Conservation (phyloP, 2,113 vertebrate genomes). For the Candoia aspera region DNA sequence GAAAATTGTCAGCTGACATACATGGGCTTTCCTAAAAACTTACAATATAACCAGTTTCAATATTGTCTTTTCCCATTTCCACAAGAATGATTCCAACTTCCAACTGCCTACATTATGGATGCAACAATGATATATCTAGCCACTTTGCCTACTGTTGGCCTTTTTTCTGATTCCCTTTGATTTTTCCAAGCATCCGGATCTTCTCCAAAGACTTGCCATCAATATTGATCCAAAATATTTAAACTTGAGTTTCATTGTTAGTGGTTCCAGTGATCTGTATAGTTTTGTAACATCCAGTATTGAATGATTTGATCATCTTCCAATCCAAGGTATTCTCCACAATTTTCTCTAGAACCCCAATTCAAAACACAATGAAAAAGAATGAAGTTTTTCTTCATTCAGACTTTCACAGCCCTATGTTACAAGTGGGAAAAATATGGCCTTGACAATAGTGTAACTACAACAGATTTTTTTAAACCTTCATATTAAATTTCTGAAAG, state of each 20-base stretch:
- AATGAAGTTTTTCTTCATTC: background rate
- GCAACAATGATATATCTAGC: background rate
- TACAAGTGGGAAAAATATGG: background rate
- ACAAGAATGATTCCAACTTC: background rate
- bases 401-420: background rate
- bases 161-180: background rate
- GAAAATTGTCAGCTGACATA: background rate
- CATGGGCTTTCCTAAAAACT: background rate
- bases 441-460: background rate
- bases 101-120: background rate
- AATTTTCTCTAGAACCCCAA: background rate
- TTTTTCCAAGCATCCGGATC: background rate
- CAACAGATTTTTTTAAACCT: background rate
- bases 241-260: background rate
- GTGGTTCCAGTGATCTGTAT: background rate
- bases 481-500: background rate
- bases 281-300: background rate
- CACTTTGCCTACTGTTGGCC: background rate
- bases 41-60: background rate
- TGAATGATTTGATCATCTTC: background rate
- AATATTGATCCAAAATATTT: background rate
- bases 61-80: background rate
- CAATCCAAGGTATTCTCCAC: background rate
- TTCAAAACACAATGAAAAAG: background rate
- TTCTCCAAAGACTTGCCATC: background rate